Evolutionary conservation across 2,888 invertebrate genomes (phyloP).

Genomic region (Nezara viridula): DNA sequence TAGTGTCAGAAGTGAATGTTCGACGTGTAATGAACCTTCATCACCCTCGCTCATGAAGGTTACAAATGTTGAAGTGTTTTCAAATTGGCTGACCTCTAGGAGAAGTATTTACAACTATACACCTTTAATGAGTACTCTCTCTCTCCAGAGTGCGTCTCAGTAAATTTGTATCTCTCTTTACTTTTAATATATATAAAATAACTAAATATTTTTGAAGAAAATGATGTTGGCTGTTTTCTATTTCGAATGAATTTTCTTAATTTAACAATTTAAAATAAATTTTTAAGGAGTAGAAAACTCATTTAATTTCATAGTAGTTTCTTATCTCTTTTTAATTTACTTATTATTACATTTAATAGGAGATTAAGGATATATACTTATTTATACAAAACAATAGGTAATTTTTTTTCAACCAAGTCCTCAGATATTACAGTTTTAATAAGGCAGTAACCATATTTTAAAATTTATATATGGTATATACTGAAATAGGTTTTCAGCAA

Average conservation of each 20-base stretch:
- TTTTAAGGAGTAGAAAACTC: too few species aligned
- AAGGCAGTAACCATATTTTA: neutral
- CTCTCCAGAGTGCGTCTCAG: neutral
- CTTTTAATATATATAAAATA: neutral
- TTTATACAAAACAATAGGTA: too few species aligned
- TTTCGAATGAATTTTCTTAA: too few species aligned
- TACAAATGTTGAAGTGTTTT: slow-evolving; percentile 11
- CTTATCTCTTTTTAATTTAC: too few species aligned
- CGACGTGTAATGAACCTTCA: neutral
- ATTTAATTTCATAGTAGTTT: too few species aligned
- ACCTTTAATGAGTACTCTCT: neutral
- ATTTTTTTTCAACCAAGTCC: neutral
- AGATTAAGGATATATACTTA: too few species aligned
- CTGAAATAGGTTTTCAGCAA: neutral
- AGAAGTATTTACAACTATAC: neutral
- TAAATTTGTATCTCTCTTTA: neutral
- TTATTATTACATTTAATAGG: too few species aligned
- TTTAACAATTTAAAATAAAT: too few species aligned
- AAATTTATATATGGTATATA: neutral
- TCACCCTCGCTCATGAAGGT: neutral
- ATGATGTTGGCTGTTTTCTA: too few species aligned
- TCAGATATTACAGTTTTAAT: neutral
- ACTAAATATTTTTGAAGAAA: too few species aligned
- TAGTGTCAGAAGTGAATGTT: slow-evolving; percentile 3
- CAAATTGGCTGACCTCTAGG: slow-evolving; percentile 30